Percentiles rank a stretch among this genome's conserved stretches.
These are phyloP conservation scores for Hipparchia sbordonii DNA, from an alignment of 2,888 invertebrate species.

Conservation along the genomic window DNA sequence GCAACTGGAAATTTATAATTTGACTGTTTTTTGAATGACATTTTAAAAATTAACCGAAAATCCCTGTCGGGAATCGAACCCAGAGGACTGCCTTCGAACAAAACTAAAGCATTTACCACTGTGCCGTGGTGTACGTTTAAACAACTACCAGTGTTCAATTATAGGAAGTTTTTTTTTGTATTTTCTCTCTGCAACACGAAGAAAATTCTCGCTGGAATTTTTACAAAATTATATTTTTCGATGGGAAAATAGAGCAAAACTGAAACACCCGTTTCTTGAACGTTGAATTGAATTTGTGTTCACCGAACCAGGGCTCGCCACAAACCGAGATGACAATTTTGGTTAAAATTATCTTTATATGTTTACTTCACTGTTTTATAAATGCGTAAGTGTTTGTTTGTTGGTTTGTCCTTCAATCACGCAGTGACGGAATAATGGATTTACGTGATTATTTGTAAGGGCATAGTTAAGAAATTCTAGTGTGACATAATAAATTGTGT, in stretches of 20 bases:
- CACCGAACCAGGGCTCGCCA: constrained; percentile 24
- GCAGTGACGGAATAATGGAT: no score
- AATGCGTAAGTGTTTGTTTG: no score
- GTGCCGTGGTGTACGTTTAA: neutral
- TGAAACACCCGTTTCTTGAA: constrained; percentile 24
- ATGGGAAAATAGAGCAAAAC: constrained; percentile 27
- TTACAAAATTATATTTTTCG: neutral
- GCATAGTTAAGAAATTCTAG: no score
- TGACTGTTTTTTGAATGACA: no score
- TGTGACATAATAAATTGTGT: no score
- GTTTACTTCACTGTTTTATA: neutral
- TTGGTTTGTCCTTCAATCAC: no score
- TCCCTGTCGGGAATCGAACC: no score
- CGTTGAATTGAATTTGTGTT: constrained; percentile 32
- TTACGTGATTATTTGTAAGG: no score
- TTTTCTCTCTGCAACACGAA: neutral
- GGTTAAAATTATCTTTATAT: neutral
- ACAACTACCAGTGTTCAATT: neutral
- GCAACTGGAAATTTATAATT: no score
- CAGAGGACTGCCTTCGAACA: no score
- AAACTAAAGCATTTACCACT: no score
- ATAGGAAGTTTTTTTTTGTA: neutral
- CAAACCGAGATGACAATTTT: constrained; percentile 23
- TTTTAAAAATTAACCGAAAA: no score
- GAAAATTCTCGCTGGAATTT: neutral